Evolutionary conservation across 1,140 invertebrate species (phyloP).

Genomic region (Epicauta chinensis): DNA sequence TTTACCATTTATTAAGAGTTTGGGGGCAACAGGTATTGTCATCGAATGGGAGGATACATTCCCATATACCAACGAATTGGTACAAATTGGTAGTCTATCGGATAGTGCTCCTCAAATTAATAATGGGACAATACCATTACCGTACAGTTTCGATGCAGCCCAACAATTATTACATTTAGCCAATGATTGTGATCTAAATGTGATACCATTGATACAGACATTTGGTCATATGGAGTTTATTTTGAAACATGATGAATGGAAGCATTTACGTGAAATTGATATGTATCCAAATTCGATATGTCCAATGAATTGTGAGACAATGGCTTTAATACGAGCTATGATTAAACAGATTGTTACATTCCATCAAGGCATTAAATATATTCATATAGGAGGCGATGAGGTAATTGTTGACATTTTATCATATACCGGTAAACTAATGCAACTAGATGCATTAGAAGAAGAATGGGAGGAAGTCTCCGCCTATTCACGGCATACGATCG

Average conservation of each 20-base stretch:
- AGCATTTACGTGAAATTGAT: constrained; percentile 68
- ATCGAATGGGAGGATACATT: constrained; percentile 94
- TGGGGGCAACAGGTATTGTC: constrained; percentile 76
- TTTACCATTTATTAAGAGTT: constrained; percentile 52
- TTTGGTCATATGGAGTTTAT: constrained; percentile 92
- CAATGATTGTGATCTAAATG: constrained; percentile 40
- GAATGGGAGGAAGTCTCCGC: too few species aligned
- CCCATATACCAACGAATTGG: constrained; percentile 66
- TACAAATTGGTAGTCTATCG: constrained; percentile 52
- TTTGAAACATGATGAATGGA: constrained; percentile 72
- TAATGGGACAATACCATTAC: too few species aligned
- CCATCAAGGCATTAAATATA: constrained; percentile 58
- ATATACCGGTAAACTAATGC: too few species aligned
- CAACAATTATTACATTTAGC: constrained; percentile 42
- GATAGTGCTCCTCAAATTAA: constrained; percentile 38
- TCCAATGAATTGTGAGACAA: constrained; percentile 65
- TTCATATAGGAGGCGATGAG: constrained; percentile 77
- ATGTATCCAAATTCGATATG: constrained; percentile 75
- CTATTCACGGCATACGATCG: too few species aligned
- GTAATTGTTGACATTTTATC: constrained; percentile 42
- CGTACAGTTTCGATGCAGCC: constrained; percentile 46
- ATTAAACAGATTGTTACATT: constrained; percentile 67
- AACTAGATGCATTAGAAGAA: too few species aligned
- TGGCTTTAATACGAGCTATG: constrained; percentile 65
- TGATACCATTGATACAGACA: constrained; percentile 89